phyloP scores from a whole-genome alignment of 2,113 vertebrate genomes.

The Athene cunicularia region DNA sequence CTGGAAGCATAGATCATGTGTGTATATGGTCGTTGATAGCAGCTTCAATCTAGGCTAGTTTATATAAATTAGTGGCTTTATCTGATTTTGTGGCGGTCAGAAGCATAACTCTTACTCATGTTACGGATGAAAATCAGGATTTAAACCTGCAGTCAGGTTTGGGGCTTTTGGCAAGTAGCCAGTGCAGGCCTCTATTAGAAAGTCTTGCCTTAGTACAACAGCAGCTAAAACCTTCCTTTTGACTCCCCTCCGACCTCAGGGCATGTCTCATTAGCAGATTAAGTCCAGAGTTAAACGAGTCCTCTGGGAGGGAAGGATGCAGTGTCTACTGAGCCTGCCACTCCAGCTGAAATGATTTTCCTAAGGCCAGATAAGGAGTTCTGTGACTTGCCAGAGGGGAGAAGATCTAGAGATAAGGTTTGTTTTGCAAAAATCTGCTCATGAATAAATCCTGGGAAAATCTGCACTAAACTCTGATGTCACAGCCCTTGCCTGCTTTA shows the following conservation, averaged over 20 bases:
- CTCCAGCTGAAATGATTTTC: slow-evolving; percentile 10
- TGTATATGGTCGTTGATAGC: not conserved
- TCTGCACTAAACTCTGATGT: not conserved
- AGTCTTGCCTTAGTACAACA: not conserved
- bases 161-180: not conserved
- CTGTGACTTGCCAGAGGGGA: not conserved
- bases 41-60: not conserved
- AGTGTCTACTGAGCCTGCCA: not conserved
- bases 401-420: slow-evolving; percentile 30
- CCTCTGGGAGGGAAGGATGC: not conserved
- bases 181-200: not conserved
- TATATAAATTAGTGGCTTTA: not conserved
- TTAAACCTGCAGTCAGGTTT: not conserved
- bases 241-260: not conserved
- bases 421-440: not conserved
- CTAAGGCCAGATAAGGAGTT: not conserved
- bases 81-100: not conserved
- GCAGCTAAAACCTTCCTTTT: not conserved
- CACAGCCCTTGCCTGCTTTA: not conserved
- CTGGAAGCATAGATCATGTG: not conserved
- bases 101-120: not conserved
- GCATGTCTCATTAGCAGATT: slow-evolving; percentile 57
- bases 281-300: slow-evolving; percentile 22
- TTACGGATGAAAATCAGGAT: not conserved
- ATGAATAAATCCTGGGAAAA: not conserved